Conservation (phyloP, 2,888 invertebrate genomes). For the Nudaria mundana region DNA sequence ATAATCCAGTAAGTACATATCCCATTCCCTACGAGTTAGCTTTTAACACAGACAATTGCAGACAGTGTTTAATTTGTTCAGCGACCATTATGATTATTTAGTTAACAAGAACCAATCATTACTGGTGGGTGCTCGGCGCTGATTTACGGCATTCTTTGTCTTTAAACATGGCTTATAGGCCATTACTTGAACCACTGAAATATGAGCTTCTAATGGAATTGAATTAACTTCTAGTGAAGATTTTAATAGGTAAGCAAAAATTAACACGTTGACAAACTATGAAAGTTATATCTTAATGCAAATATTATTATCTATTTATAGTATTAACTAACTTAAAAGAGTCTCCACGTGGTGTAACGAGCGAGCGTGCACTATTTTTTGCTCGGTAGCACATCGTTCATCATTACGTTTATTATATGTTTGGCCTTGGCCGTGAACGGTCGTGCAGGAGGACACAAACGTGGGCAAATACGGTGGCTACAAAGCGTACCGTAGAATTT, state of each 20-base stretch:
- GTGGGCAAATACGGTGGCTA: constrained; percentile 52
- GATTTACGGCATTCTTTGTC: constrained; percentile 45
- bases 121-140: constrained; percentile 34
- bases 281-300: too few relatives aligned
- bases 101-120: constrained; percentile 42
- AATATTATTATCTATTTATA: too few relatives aligned
- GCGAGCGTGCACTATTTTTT: constrained; percentile 57
- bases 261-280: too few relatives aligned
- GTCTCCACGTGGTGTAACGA: constrained; percentile 65
- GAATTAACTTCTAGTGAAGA: constrained; percentile 32
- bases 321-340: too few relatives aligned
- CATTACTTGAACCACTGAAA: constrained; percentile 42
- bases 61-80: constrained; percentile 35
- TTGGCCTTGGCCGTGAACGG: constrained; percentile 80
- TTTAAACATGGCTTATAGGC: constrained; percentile 44
- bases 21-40: constrained; percentile 1
- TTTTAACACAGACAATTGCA: constrained; percentile 11
- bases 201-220: constrained; percentile 26
- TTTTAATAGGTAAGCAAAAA: constrained; percentile 33
- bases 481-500: constrained; percentile 42
- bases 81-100: constrained; percentile 26
- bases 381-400: constrained; percentile 66
- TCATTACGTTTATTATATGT: constrained; percentile 73
- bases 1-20: too few relatives aligned
- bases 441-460: constrained; percentile 59